Base-by-base conservation (phyloP, 2,888 invertebrate genomes). In the Zygaena filipendulae region DNA sequence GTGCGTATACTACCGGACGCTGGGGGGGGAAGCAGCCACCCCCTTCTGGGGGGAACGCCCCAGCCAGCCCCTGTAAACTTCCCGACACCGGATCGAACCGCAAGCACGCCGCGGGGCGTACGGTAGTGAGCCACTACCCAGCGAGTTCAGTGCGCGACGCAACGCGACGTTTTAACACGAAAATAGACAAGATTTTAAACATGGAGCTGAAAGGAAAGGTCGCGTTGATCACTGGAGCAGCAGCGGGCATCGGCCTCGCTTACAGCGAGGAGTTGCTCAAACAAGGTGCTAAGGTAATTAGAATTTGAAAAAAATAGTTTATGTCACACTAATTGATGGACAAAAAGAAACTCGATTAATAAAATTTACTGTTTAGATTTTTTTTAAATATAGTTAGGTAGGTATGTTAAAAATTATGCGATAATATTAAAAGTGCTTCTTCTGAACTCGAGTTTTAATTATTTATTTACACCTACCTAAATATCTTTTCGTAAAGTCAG, bases 171-270 rank as follows among this genome's bases (percentile, higher is more conserved):
- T 14, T 23, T 12, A 8, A 4, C 4, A n/a, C n/a, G n/a, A n/a
- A n/a, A n/a, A n/a, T n/a, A n/a, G n/a, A n/a, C n/a, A n/a, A n/a
- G n/a, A n/a, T n/a, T n/a, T n/a, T n/a, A n/a, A n/a, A 40, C 28
- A 88, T 89, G 88, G 88, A 89, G 54, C 62, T 89, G 38, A 88
- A 87, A 62, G 88, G 88, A 40, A 87, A 87, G 64, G 87, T 89
- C 33, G 88, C 85, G 23, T 66, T 90, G 36, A 84, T 89, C 30
- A 89, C 89, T 13, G 90, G 89, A 16, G 89, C 86, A 25, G 88
- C 88, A 9, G 85, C 86, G 26, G 90, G 89, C 30, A 85, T 89
- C 42, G 90, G 90, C 2, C 80, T 84, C 35, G 85, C 87, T n/a
- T 88, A 86, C 49, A 85, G 85, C 47, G 85, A 87, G 44, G 88